Base-by-base conservation (phyloP, 2,797 vertebrate genomes). In the Holocentrus rufus region DNA sequence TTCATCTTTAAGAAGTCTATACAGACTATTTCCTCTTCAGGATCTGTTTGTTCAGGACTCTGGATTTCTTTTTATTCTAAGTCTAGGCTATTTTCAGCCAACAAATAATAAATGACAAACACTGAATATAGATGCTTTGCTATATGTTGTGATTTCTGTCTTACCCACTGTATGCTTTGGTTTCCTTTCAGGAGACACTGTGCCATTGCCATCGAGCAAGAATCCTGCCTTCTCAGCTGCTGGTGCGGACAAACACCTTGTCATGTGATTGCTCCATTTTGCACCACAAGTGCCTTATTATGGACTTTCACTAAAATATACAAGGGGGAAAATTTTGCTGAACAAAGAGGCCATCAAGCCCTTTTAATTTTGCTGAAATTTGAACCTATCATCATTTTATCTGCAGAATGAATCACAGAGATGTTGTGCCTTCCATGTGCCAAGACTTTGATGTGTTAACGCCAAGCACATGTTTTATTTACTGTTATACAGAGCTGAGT, bases 241-340 rank as follows among this genome's bases (percentile, higher is more conserved):
- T 69, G 75, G 67, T 74, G 71, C 58, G 50, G 54, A 73, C 65
- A 77, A 46, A 70, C 50, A 74, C 56, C n/a, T 66, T 30, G n/a
- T 69, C 56, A 57, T 3, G 63, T n/a, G 47, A 70, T 72, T 68
- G 77, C 65, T 81, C 57, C 69, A 58, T 73, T 78, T 62, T 84
- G 56, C 69, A 71, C 76, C 59, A 47, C 20, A 9, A 87, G 79
- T 84, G 88, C 83, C 83, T 88, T 85, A 69, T 81, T 69, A 71
- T 75, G 76, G 74, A 85, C 56, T 7, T 85, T 78, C 63, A 58
- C 53, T 46, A 49, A 49, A 64, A 61, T 58, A 69, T 65, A 14
- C 65, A 67, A 44, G 22, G 65, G 56, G 54, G 34, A 34, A 54
- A 47, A 31, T 65, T 82, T 72, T 69, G 22, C 31, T 69, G 65